Conservation (phyloP, 2,888 invertebrate species). For the Oxytorus armatus region DNA sequence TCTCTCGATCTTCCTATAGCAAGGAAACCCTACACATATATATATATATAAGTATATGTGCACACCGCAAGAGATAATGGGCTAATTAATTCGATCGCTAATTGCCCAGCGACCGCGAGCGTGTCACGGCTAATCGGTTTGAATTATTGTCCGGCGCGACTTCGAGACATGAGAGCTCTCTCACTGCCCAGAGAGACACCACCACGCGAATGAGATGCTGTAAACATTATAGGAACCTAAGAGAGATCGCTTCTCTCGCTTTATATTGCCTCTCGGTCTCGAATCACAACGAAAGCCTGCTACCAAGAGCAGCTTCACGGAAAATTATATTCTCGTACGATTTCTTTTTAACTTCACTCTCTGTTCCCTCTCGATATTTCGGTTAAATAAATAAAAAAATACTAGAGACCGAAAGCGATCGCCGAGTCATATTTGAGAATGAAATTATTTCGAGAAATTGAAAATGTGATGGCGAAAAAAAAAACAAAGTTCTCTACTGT, state of each 20-base stretch:
- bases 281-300: slow-evolving; percentile 32
- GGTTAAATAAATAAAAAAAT: no score
- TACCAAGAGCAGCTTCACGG: background rate
- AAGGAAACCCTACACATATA: slow-evolving; percentile 24
- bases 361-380: no score
- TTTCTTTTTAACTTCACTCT: no score
- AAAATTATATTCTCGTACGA: slow-evolving; percentile 1
- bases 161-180: slow-evolving; percentile 50
- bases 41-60: slow-evolving; percentile 50
- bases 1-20: slow-evolving; percentile 36
- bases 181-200: slow-evolving; percentile 18
- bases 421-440: no score
- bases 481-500: no score
- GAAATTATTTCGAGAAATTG: no score
- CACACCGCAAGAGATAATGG: slow-evolving; percentile 77
- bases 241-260: slow-evolving; percentile 9
- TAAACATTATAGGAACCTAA: background rate
- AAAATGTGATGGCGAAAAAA: no score
- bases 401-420: no score
- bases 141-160: slow-evolving; percentile 74
- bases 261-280: slow-evolving; percentile 33
- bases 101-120: slow-evolving; percentile 78
- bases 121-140: slow-evolving; percentile 80
- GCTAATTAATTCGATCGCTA: slow-evolving; percentile 82
- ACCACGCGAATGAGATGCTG: background rate